Evolutionary conservation across 1,140 invertebrate genomes (phyloP).

Genomic region (Mizuhopecten yessoensis): DNA sequence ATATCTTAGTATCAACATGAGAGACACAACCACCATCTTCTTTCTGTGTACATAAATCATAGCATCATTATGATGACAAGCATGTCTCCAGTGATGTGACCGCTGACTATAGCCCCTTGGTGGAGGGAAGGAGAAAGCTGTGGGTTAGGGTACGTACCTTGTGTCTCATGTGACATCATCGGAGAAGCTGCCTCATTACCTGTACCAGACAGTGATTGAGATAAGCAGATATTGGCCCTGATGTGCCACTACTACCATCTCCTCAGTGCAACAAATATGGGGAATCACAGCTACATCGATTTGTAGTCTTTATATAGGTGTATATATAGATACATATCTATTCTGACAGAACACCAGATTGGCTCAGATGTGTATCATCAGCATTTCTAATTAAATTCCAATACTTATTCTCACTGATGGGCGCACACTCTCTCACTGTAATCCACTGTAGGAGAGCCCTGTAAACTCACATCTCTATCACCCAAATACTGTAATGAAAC

Average conservation of each 20-base stretch:
- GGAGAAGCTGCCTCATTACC: neutral
- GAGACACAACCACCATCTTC: neutral
- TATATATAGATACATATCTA: constrained; percentile 23
- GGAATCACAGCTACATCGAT: constrained; percentile 25
- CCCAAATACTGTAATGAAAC: neutral
- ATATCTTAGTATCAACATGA: neutral
- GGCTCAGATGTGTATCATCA: neutral
- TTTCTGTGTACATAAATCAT: neutral
- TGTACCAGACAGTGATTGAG: neutral
- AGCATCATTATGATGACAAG: neutral
- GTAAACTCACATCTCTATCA: neutral
- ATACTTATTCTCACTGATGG: neutral
- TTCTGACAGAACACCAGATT: neutral
- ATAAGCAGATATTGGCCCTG: neutral
- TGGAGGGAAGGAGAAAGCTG: neutral
- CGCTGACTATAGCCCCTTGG: neutral
- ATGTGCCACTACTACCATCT: neutral
- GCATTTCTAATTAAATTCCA: constrained; percentile 13
- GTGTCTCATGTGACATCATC: neutral
- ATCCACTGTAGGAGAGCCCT: neutral
- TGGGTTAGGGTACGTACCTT: neutral
- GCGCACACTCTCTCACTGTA: neutral
- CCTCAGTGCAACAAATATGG: constrained; percentile 24
- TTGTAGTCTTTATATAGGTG: constrained; percentile 34
- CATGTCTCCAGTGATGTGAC: neutral